These are phyloP conservation scores for Xestia ashworthii DNA, from an alignment of 2,888 invertebrate genomes.

Conservation along the genomic window DNA sequence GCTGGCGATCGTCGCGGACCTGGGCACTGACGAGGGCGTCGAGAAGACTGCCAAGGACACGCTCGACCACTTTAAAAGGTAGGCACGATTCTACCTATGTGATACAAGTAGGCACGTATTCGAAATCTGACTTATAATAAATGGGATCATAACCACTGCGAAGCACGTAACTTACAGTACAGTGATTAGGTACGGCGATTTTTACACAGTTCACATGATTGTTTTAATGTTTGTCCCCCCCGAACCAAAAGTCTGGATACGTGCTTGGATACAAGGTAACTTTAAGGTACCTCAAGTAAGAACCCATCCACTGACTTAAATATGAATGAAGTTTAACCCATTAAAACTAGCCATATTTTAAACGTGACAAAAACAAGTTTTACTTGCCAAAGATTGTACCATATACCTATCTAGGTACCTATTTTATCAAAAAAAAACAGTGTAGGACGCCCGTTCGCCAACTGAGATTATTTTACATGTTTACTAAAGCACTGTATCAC, in stretches of 20 bases:
- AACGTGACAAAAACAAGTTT: neutral
- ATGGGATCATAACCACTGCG: too few species aligned
- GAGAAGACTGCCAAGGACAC: constrained; percentile 70
- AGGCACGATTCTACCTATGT: neutral
- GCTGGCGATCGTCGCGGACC: constrained; percentile 71
- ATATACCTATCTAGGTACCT: neutral
- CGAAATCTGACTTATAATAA: too few species aligned
- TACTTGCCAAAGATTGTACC: neutral
- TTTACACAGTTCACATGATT: too few species aligned
- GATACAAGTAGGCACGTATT: too few species aligned
- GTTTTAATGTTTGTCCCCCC: too few species aligned
- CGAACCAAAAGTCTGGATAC: too few species aligned
- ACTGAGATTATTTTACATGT: neutral
- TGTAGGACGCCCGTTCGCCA: neutral
- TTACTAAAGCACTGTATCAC: neutral
- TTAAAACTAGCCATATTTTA: neutral
- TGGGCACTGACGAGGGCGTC: constrained; percentile 74
- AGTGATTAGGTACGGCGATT: too few species aligned
- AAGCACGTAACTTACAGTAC: too few species aligned
- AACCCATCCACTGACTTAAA: neutral
- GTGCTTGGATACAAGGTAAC: neutral
- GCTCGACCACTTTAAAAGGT: constrained; percentile 69
- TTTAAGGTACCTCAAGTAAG: neutral
- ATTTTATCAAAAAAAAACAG: neutral
- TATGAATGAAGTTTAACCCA: neutral